Evolutionary conservation across 2,888 invertebrate species (phyloP), one percentile per base, ranked within the genome.

Genomic region (Lasioglossum morio): DNA sequence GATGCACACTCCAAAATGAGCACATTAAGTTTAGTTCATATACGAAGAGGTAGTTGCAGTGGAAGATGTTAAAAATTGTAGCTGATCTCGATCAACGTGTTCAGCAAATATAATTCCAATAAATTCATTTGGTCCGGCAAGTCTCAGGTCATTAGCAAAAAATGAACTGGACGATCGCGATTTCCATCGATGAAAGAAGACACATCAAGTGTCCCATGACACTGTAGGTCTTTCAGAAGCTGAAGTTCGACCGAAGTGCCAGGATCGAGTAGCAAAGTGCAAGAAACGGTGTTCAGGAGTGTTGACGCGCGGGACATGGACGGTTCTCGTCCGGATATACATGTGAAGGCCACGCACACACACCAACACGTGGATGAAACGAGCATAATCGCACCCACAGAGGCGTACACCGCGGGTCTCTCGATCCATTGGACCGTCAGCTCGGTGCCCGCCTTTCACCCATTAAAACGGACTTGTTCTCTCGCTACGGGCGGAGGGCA

Each of bases 331-430:
- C 23, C 10, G 53, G 53, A 53, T 53, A 10, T 53, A 14, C 43
- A 19, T 46, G 53, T 10, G 53, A n/a, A 53, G 53, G 34, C 12
- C 12, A 23, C n/a, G 60, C 76, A 66, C 70, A 34, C n/a, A 77
- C 76, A 66, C 82, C 34, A 19, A 72, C 40, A 19, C 43, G 27
- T 40, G 74, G 40, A 80, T 72, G 72, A 53, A 63, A 27, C 66
- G 60, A 46, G 66, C 76, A 87, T 90, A 91, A 90, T 89, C 84
- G 91, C 85, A 90, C 72, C 86, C 90, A 88, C 89, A 90, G 90
- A 91, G 91, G 91, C 91, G 91, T 90, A 87, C 83, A 89, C 87
- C 87, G 53, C 89, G 91, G 93, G 92, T 91, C 93, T 91, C 92
- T 92, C 88, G 85, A 90, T 88, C 86, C 89, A 90, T 90, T 93